Evolutionary conservation across 2,113 vertebrate genomes (phyloP), one percentile per base, ranked within the genome.

Genomic region (Aix galericulata): DNA sequence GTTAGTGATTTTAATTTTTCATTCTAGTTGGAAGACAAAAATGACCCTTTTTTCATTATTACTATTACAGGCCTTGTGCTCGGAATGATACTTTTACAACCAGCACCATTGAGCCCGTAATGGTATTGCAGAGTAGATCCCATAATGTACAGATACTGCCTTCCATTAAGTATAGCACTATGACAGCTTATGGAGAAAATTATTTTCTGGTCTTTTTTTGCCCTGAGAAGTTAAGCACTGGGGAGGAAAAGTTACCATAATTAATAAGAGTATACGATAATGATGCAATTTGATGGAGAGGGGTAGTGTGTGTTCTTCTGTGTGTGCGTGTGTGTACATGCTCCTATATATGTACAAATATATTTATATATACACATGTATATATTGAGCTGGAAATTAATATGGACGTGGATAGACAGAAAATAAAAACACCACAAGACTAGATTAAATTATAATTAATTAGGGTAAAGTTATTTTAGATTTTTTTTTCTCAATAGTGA

Each of bases 1-100:
- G 94, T 92, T 96, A 83, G 89, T 91, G 96, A 92, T 98, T 98
- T 98, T 97, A 98, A 98, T 98, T 98, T 98, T 98, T 98, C 89
- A 96, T 98, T 98, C 56, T 77, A 86, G 96, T 96, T 96, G 85
- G 81, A 86, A 96, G 94, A 97, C 87, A 97, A 86, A 95, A 97
- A 97, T 97, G 95, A 95, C 96, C 93, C 77, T 94, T 96, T 95
- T 95, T 97, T 95, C 94, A 93, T 97, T 97, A 96, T 96, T 96
- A 88, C 91, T 94, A 31, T 96, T 96, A 95, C 69, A 95, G 90
- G 77, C 95, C 95, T 94, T 80, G 73, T 87, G 90, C 89, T 97
- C 56, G 62, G 83, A 98, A 97, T 94, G 93, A 82, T 97, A 94
- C 90, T 91, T 97, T 96, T 97, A 97, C 94, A 97, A 87, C 82